phyloP scores from a whole-genome alignment of 1,140 invertebrate species.

The Coelopa frigida region DNA sequence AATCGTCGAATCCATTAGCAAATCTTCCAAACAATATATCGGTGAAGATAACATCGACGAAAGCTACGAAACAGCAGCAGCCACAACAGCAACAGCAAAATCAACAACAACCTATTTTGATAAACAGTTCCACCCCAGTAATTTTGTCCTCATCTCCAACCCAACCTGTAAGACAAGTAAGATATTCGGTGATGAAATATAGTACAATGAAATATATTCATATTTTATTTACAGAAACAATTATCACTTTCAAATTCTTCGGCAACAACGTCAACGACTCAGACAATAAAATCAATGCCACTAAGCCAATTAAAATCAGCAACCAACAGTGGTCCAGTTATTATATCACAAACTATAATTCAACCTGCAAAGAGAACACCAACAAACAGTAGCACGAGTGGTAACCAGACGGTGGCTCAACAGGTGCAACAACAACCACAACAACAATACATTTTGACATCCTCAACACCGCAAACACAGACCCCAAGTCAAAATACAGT shows the following conservation, averaged over 20 bases:
- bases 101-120: conserved; percentile 35
- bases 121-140: conserved; percentile 41
- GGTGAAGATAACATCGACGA: conserved; percentile 39
- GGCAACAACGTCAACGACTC: conserved; percentile 32
- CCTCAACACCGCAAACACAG: conserved; percentile 18
- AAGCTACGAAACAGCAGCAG: conserved; percentile 22
- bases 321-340: conserved; percentile 37
- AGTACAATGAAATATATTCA: neutral
- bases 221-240: conserved; percentile 24
- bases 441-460: conserved; percentile 18
- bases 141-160: conserved; percentile 34
- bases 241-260: conserved; percentile 22
- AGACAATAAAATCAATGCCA: conserved; percentile 40
- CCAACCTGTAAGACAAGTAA: conserved; percentile 26
- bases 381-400: conserved; percentile 15
- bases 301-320: conserved; percentile 38
- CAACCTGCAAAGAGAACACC: conserved; percentile 38
- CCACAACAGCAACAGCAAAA: conserved; percentile 23
- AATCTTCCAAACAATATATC: conserved; percentile 42
- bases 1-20: conserved; percentile 31
- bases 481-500: conserved; percentile 22
- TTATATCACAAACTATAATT: conserved; percentile 42
- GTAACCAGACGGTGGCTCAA: conserved; percentile 15
- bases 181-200: neutral
- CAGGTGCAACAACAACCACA: conserved; percentile 11